phyloP scores from a whole-genome alignment of 2,888 invertebrate genomes.

The Diploptera punctata region DNA sequence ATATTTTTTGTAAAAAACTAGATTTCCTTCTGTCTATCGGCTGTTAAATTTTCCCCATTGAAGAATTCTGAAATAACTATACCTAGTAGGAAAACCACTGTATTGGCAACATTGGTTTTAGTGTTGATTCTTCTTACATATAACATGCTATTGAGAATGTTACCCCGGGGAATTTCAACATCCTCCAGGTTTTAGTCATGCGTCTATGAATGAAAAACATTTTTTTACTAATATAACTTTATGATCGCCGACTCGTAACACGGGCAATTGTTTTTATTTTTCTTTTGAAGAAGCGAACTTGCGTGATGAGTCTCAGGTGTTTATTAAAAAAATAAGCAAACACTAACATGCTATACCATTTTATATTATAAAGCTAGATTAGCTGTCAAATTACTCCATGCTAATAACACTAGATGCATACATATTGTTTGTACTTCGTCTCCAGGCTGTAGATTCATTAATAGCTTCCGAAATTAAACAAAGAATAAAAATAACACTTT shows the following conservation, averaged over 20 bases:
- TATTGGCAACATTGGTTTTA: too few relatives aligned
- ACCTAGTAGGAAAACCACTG: too few relatives aligned
- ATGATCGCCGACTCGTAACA: neutral
- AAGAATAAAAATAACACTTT: too few relatives aligned
- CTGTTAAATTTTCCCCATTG: too few relatives aligned
- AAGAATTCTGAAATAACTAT: too few relatives aligned
- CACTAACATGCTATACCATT: neutral
- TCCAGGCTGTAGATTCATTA: neutral
- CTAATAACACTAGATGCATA: neutral
- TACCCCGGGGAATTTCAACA: neutral
- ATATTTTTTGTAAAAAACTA: too few relatives aligned
- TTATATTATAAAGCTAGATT: neutral
- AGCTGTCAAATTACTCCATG: neutral
- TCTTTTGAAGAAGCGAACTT: neutral
- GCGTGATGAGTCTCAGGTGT: neutral
- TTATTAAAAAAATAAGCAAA: neutral
- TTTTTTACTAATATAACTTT: neutral
- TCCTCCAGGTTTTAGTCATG: neutral
- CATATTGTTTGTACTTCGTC: neutral
- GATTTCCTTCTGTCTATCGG: too few relatives aligned
- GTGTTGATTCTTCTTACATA: too few relatives aligned
- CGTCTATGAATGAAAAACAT: neutral
- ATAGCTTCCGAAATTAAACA: slow-evolving; percentile 8
- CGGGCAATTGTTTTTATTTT: neutral
- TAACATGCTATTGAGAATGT: neutral